phyloP scores from a whole-genome alignment of 1,140 invertebrate genomes.

The Archivesica marissinica region DNA sequence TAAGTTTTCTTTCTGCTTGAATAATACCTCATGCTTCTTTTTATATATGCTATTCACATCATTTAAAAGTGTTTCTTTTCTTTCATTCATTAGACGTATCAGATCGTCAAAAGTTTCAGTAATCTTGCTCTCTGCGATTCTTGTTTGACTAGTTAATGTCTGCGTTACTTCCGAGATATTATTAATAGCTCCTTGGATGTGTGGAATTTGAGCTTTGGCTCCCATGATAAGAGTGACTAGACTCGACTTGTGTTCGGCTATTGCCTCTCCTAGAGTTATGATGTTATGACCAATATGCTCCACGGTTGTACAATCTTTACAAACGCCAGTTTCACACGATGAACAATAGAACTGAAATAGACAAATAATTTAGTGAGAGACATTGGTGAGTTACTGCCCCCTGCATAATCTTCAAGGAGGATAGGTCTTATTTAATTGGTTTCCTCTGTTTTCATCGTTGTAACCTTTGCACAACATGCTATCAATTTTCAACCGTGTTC shows the following conservation, averaged over 20 bases:
- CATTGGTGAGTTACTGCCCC: too few species aligned
- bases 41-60: conserved; percentile 83
- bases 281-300: conserved; percentile 85
- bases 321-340: conserved; percentile 86
- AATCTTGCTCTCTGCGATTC: conserved; percentile 81
- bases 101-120: conserved; percentile 82
- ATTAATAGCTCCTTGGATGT: conserved; percentile 83
- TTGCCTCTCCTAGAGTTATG: conserved; percentile 84
- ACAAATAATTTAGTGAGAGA: neutral
- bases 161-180: conserved; percentile 81
- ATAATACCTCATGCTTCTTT: conserved; percentile 84
- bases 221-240: conserved; percentile 83
- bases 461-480: too few species aligned
- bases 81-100: conserved; percentile 80
- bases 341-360: conserved; percentile 84
- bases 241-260: conserved; percentile 84
- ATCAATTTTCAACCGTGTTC: too few species aligned
- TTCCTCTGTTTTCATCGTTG: too few species aligned
- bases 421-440: too few species aligned
- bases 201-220: conserved; percentile 83
- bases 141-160: conserved; percentile 78
- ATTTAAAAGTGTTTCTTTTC: conserved; percentile 83
- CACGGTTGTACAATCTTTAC: conserved; percentile 85
- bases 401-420: too few species aligned
- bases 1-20: conserved; percentile 83